These are phyloP conservation scores for Nansenia antarctica DNA, from an alignment of 2,113 vertebrate species.

Conservation along the genomic window DNA sequence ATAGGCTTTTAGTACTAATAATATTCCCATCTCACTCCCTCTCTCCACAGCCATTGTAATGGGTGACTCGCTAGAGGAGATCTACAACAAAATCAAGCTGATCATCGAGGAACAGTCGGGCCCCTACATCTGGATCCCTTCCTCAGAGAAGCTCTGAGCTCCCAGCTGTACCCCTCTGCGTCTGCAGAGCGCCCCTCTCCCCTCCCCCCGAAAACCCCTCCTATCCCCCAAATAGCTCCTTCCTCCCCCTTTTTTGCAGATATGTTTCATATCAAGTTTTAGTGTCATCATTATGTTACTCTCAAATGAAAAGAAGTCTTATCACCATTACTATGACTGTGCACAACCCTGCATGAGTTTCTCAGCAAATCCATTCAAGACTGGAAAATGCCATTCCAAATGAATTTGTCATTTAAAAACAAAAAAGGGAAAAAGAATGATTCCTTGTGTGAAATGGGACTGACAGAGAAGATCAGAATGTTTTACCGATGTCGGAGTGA, in stretches of 20 bases:
- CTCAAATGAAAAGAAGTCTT: conserved; percentile 90
- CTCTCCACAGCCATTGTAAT: conserved; percentile 96
- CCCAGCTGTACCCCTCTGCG: conserved; percentile 65
- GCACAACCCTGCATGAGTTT: conserved; percentile 97
- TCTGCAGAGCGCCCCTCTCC: conserved; percentile 63
- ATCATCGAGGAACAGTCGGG: conserved; percentile 99
- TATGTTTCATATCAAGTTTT: conserved; percentile 97
- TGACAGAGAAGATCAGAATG: conserved; percentile 68
- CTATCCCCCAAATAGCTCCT: conserved; percentile 73
- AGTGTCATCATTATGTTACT: conserved; percentile 96
- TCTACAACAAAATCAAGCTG: conserved; percentile 99
- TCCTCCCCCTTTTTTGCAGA: conserved; percentile 92
- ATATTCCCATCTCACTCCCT: conserved; percentile 40
- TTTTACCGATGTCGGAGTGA: conserved; percentile 59
- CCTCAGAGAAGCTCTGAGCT: conserved; percentile 98
- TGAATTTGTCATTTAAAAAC: conserved; percentile 70
- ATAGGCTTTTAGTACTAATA: not conserved
- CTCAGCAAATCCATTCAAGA: conserved; percentile 85
- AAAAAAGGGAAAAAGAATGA: conserved; percentile 65
- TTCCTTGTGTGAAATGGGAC: conserved; percentile 66
- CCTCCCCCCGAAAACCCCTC: conserved; percentile 74
- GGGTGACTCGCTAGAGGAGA: conserved; percentile 98
- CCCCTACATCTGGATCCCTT: conserved; percentile 99
- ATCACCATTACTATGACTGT: conserved; percentile 93
- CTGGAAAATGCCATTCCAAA: conserved; percentile 80